Percentiles rank a stretch among this genome's conserved stretches.
Evolutionary conservation across 2,797 vertebrate genomes (phyloP).

Genomic region (Acrossocheilus wenchowensis): DNA sequence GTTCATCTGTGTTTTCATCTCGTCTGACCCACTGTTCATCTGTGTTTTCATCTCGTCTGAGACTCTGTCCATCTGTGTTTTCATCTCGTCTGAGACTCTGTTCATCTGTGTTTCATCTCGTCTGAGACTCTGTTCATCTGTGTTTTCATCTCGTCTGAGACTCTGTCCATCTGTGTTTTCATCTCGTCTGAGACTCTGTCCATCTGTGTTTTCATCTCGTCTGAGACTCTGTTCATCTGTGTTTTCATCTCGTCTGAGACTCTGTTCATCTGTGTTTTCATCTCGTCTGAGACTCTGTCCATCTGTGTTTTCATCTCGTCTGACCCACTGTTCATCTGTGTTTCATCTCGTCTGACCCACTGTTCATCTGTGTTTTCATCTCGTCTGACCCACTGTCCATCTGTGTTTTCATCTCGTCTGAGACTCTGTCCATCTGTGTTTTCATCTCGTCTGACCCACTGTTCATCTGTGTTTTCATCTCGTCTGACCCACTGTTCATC

Average conservation of each 20-base stretch:
- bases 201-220: constrained; percentile 62
- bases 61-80: constrained; percentile 67
- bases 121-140: constrained; percentile 67
- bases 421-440: constrained; percentile 67
- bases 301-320: constrained; percentile 61
- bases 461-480: constrained; percentile 65
- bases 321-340: constrained; percentile 70
- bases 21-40: constrained; percentile 58
- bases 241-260: too few species aligned
- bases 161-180: constrained; percentile 67
- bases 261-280: constrained; percentile 67
- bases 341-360: too few species aligned
- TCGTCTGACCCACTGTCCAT: constrained; percentile 56
- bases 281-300: constrained; percentile 50
- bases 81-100: constrained; percentile 40
- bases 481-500: constrained; percentile 58
- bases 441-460: too few species aligned
- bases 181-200: constrained; percentile 45
- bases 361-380: constrained; percentile 65
- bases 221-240: constrained; percentile 67
- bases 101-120: constrained; percentile 64
- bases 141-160: too few species aligned
- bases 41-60: constrained; percentile 55
- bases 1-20: constrained; percentile 65
- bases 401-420: constrained; percentile 57